Percentiles rank a stretch among this genome's conserved stretches.
Evolutionary conservation across 2,113 vertebrate genomes (phyloP).

Genomic region (Clarias magur): DNA sequence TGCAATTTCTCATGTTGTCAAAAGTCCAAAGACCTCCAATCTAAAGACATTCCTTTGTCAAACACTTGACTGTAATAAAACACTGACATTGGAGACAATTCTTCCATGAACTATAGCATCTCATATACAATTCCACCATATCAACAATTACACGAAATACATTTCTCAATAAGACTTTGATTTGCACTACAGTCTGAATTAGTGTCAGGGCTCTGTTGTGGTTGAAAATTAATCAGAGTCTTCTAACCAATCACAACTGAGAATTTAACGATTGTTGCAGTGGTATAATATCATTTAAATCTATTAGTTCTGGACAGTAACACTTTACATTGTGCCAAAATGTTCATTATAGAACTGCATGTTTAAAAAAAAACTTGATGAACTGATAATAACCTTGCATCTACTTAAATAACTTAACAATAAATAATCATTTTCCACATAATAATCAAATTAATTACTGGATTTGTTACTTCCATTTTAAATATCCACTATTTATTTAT

Average conservation of each 20-base stretch:
- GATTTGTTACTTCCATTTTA: neutral
- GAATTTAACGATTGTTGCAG: neutral
- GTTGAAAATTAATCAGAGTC: neutral
- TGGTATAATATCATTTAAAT: neutral
- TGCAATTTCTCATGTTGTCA: neutral
- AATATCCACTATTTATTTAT: too few species aligned
- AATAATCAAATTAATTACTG: neutral
- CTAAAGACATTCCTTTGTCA: neutral
- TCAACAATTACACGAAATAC: neutral
- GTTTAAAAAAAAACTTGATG: neutral
- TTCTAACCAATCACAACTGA: neutral
- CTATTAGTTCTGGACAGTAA: neutral
- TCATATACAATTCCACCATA: neutral
- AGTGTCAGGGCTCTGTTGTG: neutral
- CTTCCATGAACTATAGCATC: neutral
- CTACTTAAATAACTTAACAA: neutral
- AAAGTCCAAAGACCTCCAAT: neutral
- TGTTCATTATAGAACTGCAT: neutral
- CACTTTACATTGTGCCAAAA: neutral
- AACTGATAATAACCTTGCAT: neutral
- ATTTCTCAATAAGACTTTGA: neutral
- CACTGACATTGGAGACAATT: neutral
- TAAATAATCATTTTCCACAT: neutral
- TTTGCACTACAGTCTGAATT: neutral
- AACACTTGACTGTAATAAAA: neutral